Evolutionary conservation across 2,888 invertebrate genomes (phyloP), one percentile per base, ranked within the genome.

Genomic region (Heliconius ethilla): DNA sequence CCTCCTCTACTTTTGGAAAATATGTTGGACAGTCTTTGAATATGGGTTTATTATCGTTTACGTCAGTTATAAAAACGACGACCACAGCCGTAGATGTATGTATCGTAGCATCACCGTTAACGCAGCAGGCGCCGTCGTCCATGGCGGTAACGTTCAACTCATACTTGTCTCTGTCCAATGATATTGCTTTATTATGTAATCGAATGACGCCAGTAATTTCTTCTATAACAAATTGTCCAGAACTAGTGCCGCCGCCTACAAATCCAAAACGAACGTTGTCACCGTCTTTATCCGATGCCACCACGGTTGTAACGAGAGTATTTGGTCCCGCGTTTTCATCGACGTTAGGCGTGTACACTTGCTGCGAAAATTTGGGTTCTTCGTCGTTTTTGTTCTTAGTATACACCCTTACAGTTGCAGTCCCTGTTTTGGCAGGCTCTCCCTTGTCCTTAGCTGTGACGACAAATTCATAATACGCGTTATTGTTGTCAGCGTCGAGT

Each of bases 331-430:
- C 98, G 89, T 98, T 98, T 91, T 99, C 99, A 88, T 98, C 98
- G 1, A 99, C 98, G 91, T 98, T 99, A 0, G 99, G 98, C 3
- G 98, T 98, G 90, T 99, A 99, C 5, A 99, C 98, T 94, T 98
- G 98, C 87, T 99, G 99, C 0, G 98, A 98, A 89, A 99, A 99
- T 90, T 98, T 98, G 0, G 99, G 99, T 87, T 98, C 98, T 91
- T 99, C 99, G 88, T 99, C 99, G 91, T 99, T 99, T 91, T 99
- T 99, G 88, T 99, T 99, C 87, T 98, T 98, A n/a, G 99, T 99
- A 88, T 99, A 99, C 78, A 99, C 97, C 78, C 99, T 96, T 25
- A 99, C 99, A 0, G 98, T 99, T 0, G 99, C 99, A 0, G 97
- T 97, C 72, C 99, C 99, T 0, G 97, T 98, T 89, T 98, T 97